Conservation (phyloP, 2,113 vertebrate genomes). For the Chauna torquata region DNA sequence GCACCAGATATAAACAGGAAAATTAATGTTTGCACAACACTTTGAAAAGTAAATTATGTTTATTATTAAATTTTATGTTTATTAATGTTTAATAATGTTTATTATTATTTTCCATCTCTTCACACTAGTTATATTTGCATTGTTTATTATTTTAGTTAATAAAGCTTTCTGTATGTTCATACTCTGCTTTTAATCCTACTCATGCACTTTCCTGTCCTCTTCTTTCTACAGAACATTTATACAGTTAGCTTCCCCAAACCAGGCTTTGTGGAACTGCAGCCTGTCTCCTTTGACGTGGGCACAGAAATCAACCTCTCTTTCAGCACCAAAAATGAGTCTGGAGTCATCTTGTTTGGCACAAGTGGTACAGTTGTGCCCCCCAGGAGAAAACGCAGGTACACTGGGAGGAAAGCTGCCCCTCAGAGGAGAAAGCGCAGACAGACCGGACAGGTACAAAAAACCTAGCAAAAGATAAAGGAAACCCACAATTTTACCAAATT, state of each 20-base stretch:
- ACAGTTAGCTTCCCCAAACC: conserved; percentile 91
- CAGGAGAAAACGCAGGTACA: conserved; percentile 85
- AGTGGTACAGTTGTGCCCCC: conserved; percentile 69
- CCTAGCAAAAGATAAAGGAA: not conserved
- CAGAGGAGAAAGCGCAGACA: conserved; percentile 87
- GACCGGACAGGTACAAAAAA: conserved; percentile 71
- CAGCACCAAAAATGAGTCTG: conserved; percentile 90
- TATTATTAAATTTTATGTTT: not conserved
- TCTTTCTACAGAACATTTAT: conserved; percentile 86
- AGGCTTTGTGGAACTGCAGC: conserved; percentile 88
- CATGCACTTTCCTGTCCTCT: not conserved
- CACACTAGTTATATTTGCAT: not conserved
- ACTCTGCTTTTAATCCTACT: not conserved
- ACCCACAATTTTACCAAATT: not conserved
- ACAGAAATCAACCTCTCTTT: conserved; percentile 97
- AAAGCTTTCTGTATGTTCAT: not conserved
- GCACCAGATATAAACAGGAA: not conserved
- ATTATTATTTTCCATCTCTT: not conserved
- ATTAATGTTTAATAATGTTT: not conserved
- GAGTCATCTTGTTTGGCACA: conserved; percentile 88
- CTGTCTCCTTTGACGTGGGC: conserved; percentile 78
- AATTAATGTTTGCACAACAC: not conserved
- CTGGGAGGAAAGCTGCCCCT: conserved; percentile 61
- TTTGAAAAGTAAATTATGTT: conserved; percentile 4
- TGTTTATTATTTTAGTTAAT: not conserved